These are phyloP conservation scores for Trachurus trachurus DNA, from an alignment of 2,797 vertebrate species.

Conservation along the genomic window DNA sequence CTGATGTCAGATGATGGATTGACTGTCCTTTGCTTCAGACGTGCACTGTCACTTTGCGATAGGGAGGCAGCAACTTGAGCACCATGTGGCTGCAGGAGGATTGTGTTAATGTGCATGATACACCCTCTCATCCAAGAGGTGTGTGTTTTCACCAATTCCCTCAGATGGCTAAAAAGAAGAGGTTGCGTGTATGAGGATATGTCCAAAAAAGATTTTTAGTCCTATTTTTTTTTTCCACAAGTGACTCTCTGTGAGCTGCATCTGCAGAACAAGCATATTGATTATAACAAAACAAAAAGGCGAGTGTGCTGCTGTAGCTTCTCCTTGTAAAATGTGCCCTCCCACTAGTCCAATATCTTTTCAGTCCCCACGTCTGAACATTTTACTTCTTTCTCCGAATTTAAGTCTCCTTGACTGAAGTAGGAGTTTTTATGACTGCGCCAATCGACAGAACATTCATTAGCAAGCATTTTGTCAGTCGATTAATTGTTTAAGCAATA, in stretches of 20 bases:
- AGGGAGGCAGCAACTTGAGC: constrained; percentile 57
- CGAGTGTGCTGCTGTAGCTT: constrained; percentile 27
- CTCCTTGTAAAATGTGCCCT: constrained; percentile 14
- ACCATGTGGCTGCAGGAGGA: constrained; percentile 34
- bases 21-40: constrained; percentile 69
- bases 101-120: constrained; percentile 59
- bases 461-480: not conserved
- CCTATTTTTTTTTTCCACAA: constrained; percentile 39
- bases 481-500: not conserved
- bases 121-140: constrained; percentile 38
- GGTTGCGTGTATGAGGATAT: constrained; percentile 25
- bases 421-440: not conserved
- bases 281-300: constrained; percentile 43
- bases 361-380: not conserved
- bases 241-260: constrained; percentile 32
- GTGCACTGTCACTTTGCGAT: constrained; percentile 66
- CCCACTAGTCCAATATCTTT: constrained; percentile 7
- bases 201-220: constrained; percentile 14
- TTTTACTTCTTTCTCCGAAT: constrained; percentile 1
- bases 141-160: constrained; percentile 26
- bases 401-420: not conserved
- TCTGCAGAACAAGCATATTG: constrained; percentile 35
- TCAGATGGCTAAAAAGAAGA: constrained; percentile 6
- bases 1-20: constrained; percentile 76
- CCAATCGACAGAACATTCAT: not conserved